Conservation (phyloP, 2,113 vertebrate genomes). For the Bos taurus region DNA sequence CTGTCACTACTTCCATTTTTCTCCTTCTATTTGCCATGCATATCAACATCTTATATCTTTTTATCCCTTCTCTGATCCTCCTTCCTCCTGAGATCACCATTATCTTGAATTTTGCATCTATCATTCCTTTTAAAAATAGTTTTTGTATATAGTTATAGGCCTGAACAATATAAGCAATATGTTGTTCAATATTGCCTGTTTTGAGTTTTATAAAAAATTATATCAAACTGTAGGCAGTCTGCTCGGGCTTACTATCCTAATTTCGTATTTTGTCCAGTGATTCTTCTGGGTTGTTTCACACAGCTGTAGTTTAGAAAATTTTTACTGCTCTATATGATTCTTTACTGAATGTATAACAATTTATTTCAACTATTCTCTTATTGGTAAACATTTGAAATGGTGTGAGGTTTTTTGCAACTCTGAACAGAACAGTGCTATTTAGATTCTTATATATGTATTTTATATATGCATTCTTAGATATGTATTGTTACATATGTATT, state of each 20-base stretch:
- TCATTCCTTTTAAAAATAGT: not conserved
- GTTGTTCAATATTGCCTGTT: not conserved
- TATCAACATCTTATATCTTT: not conserved
- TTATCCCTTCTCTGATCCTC: not conserved
- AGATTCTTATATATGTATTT: not conserved
- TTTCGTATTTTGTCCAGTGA: not conserved
- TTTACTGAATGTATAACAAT: not conserved
- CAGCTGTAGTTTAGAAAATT: not conserved
- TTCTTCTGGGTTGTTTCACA: not conserved
- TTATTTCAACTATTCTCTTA: not conserved
- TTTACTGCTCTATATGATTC: not conserved
- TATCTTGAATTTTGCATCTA: not conserved
- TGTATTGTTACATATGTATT: not conserved
- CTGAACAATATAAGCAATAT: not conserved
- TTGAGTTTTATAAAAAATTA: not conserved
- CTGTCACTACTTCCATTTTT: not conserved
- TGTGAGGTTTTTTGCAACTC: not conserved
- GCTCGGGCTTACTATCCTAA: not conserved
- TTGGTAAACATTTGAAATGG: not conserved
- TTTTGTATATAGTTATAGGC: not conserved
- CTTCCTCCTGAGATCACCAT: not conserved
- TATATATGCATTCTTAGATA: not conserved
- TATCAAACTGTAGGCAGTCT: not conserved
- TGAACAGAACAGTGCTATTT: not conserved
- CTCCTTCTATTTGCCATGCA: not conserved